Conservation (phyloP, 1,140 invertebrate species). For the Leptinotarsa undecemlineata region DNA sequence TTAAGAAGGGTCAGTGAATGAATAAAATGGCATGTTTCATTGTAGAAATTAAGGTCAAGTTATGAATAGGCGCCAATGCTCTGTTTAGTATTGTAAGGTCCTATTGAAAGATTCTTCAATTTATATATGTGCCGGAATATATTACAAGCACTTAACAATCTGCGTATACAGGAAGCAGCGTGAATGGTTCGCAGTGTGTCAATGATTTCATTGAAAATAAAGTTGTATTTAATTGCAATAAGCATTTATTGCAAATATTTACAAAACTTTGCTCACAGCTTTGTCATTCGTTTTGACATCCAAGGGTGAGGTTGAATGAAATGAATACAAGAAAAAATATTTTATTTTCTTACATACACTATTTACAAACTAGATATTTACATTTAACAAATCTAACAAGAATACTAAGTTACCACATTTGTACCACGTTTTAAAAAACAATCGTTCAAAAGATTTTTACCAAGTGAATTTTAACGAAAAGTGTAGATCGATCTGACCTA, state of each 20-base stretch:
- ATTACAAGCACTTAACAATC: slow-evolving; percentile 4
- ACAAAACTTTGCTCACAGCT: too few species aligned
- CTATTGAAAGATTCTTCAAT: slow-evolving; percentile 18
- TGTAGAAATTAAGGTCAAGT: slow-evolving; percentile 21
- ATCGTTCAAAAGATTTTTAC: slow-evolving; percentile 29
- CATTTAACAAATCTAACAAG: slow-evolving; percentile 43
- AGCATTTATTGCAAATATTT: too few species aligned
- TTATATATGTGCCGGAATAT: background rate
- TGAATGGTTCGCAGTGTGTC: background rate
- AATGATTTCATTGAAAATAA: background rate
- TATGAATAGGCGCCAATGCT: slow-evolving; percentile 24
- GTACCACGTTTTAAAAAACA: slow-evolving; percentile 41
- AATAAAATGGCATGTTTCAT: slow-evolving; percentile 15
- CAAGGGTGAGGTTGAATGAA: background rate
- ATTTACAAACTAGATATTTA: slow-evolving; percentile 46
- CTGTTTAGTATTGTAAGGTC: background rate
- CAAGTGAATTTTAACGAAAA: slow-evolving; percentile 11
- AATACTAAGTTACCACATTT: slow-evolving; percentile 47
- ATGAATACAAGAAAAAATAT: slow-evolving; percentile 32
- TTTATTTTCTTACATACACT: slow-evolving; percentile 45
- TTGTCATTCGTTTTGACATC: background rate
- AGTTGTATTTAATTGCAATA: too few species aligned
- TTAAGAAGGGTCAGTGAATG: slow-evolving; percentile 23
- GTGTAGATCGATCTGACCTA: slow-evolving; percentile 15
- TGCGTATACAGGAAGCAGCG: background rate